phyloP scores from a whole-genome alignment of 2,888 invertebrate genomes.

The Piscicola geometra region DNA sequence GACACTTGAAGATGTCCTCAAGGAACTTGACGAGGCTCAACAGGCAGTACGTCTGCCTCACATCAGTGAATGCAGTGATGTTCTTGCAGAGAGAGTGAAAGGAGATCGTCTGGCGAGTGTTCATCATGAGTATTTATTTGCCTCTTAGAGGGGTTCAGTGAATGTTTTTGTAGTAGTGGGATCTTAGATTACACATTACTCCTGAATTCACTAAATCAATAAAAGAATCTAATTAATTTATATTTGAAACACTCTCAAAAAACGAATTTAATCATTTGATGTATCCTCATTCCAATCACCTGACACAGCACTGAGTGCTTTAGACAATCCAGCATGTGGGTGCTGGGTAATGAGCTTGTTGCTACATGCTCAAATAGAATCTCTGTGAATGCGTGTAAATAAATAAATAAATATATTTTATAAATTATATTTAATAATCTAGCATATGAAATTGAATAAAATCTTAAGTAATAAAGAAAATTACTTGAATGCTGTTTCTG shows the following conservation, averaged over 20 bases:
- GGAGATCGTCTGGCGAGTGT: slow-evolving; percentile 34
- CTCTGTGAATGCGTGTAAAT: slow-evolving; percentile 62
- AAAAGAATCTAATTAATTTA: too few species aligned
- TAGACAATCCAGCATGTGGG: slow-evolving; percentile 81
- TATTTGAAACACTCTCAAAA: too few species aligned
- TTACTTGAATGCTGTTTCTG: too few species aligned
- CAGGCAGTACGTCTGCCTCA: slow-evolving; percentile 81
- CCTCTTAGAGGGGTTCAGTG: too few species aligned
- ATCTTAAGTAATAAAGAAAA: too few species aligned
- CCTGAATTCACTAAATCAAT: too few species aligned
- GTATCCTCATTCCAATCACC: slow-evolving; percentile 51
- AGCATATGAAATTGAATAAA: not conserved
- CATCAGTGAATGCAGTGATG: slow-evolving; percentile 58
- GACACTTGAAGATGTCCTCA: slow-evolving; percentile 58
- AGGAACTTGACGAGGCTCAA: slow-evolving; percentile 78
- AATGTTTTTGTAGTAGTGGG: too few species aligned
- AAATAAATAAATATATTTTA: not conserved
- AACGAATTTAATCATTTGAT: too few species aligned
- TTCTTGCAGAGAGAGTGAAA: slow-evolving; percentile 36
- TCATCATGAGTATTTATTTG: too few species aligned
- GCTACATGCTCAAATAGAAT: slow-evolving; percentile 88
- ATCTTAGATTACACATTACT: too few species aligned
- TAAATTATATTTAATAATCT: not conserved
- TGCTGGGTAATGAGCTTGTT: slow-evolving; percentile 86
- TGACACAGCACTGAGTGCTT: slow-evolving; percentile 86